Evolutionary conservation across 2,888 invertebrate species (phyloP).

Genomic region (Acrobasis suavella): DNA sequence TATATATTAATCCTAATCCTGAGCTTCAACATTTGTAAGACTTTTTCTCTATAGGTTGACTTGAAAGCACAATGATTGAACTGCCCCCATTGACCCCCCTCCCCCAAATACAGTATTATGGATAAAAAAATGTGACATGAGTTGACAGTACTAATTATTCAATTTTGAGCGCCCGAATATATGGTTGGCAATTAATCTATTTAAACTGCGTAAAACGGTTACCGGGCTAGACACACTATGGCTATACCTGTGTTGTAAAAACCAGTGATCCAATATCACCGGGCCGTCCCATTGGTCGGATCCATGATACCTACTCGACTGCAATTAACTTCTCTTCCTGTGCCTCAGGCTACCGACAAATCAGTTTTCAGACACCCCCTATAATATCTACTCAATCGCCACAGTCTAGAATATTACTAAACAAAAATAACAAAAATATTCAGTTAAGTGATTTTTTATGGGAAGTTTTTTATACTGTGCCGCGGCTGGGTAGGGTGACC

Average conservation of each 20-base stretch:
- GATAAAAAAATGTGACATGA: neutral
- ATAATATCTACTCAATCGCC: conserved; percentile 33
- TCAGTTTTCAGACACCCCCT: conserved; percentile 60
- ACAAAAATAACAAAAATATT: neutral
- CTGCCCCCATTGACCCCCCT: no score
- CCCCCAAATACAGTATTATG: no score
- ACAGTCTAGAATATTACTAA: conserved; percentile 28
- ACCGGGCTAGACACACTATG: conserved; percentile 6
- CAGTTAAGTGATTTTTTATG: neutral
- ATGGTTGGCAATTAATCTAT: conserved; percentile 5
- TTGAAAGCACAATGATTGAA: neutral
- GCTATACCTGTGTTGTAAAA: conserved; percentile 13
- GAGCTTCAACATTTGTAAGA: no score
- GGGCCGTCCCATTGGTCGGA: conserved; percentile 69
- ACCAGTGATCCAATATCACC: conserved; percentile 52
- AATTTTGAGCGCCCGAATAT: neutral
- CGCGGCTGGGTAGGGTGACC: conserved; percentile 41
- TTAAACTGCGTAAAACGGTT: conserved; percentile 1
- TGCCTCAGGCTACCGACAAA: conserved; percentile 67
- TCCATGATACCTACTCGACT: conserved; percentile 66
- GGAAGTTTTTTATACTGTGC: conserved; percentile 30
- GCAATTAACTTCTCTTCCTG: conserved; percentile 72
- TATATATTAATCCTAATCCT: no score
- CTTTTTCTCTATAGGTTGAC: no score
- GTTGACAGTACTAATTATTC: neutral